Conservation (phyloP, 2,888 invertebrate species). For the Diadromus collaris region DNA sequence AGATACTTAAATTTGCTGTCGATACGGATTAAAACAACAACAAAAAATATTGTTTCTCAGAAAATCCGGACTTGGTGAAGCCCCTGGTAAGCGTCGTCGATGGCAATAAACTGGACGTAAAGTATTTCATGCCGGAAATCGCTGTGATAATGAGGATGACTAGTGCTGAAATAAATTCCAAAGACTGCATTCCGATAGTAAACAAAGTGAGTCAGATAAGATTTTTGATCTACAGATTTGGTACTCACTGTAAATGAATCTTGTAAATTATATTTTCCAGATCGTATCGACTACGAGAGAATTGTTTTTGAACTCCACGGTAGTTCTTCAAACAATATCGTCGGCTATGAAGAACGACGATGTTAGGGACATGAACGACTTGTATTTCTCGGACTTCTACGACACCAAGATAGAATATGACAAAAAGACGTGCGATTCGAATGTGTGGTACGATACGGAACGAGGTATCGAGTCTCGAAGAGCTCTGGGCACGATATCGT, state of each 20-base stretch:
- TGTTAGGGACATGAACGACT: slow-evolving; percentile 78
- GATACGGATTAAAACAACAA: slow-evolving; percentile 9
- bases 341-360: slow-evolving; percentile 77
- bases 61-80: slow-evolving; percentile 77
- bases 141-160: slow-evolving; percentile 71
- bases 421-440: slow-evolving; percentile 72
- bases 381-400: slow-evolving; percentile 76
- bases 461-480: slow-evolving; percentile 77
- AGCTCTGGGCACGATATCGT: slow-evolving; percentile 71
- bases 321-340: slow-evolving; percentile 74
- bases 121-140: slow-evolving; percentile 74
- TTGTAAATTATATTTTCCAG: slow-evolving; percentile 62
- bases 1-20: background rate
- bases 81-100: slow-evolving; percentile 74
- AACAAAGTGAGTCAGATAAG: slow-evolving; percentile 72
- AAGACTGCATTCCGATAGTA: slow-evolving; percentile 70
- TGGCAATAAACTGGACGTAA: slow-evolving; percentile 70
- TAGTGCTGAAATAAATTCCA: slow-evolving; percentile 72
- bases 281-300: slow-evolving; percentile 75
- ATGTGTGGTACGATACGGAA: slow-evolving; percentile 75
- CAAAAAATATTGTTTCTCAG: slow-evolving; percentile 62
- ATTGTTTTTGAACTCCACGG: slow-evolving; percentile 72
- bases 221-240: background rate
- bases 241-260: background rate
- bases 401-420: slow-evolving; percentile 67